Percentiles rank a stretch among this genome's conserved stretches.
phyloP scores from a whole-genome alignment of 2,113 vertebrate genomes.

The Pithys albifrons region DNA sequence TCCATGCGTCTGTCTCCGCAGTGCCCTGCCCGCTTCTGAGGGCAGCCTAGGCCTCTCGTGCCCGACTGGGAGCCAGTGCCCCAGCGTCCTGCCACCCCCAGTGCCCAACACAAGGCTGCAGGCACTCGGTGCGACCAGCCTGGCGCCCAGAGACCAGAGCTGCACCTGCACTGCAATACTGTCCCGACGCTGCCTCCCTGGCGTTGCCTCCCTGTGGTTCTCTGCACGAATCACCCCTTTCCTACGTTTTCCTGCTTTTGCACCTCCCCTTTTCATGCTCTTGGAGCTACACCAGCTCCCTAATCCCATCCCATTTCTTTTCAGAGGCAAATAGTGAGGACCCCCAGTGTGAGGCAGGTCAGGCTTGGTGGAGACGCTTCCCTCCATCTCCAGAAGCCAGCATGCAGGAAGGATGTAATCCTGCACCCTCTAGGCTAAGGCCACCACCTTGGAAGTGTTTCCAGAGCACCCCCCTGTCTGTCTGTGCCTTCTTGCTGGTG shows the following conservation, averaged over 20 bases:
- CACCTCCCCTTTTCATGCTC: rapidly evolving
- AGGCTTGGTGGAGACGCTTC: not conserved
- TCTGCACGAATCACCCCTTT: rapidly evolving
- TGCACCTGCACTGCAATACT: not conserved
- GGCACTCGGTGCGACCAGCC: not conserved
- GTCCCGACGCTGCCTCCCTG: not conserved
- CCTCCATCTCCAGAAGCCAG: not conserved
- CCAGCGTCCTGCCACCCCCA: not conserved
- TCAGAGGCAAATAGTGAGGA: rapidly evolving
- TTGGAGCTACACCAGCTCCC: not conserved
- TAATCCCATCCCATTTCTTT: rapidly evolving
- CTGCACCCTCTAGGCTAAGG: not conserved
- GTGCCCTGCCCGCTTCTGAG: rapidly evolving
- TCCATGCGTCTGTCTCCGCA: not conserved
- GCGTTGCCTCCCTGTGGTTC: rapidly evolving
- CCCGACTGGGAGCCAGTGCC: no score
- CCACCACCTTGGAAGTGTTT: not conserved
- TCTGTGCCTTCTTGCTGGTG: not conserved
- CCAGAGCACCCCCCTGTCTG: not conserved
- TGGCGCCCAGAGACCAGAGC: not conserved
- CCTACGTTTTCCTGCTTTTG: rapidly evolving
- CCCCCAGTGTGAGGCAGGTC: rapidly evolving
- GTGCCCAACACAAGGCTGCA: not conserved
- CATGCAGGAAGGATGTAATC: rapidly evolving
- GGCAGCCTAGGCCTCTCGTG: not conserved